Conservation (phyloP, 1,140 invertebrate genomes). For the Leguminivora glycinivorella region DNA sequence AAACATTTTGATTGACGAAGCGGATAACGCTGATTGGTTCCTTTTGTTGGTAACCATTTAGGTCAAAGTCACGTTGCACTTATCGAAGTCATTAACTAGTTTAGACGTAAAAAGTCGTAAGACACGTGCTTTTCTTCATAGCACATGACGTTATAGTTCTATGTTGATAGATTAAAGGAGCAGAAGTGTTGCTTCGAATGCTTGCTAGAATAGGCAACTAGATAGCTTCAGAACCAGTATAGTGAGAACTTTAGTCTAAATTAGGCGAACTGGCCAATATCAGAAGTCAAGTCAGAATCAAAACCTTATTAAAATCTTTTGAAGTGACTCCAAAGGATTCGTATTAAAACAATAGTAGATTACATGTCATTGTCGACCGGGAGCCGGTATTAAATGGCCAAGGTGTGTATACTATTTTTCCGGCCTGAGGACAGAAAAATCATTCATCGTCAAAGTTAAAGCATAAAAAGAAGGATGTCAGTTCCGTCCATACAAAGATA, state of each 20-base stretch:
- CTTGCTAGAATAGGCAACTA: not conserved
- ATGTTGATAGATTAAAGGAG: slow-evolving; percentile 9
- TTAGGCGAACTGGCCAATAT: too few species aligned
- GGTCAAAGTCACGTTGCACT: slow-evolving; percentile 28
- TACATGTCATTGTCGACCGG: too few species aligned
- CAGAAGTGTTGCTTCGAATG: not conserved
- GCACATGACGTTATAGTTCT: not conserved
- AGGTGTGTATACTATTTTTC: too few species aligned
- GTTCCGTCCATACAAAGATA: too few species aligned
- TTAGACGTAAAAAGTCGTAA: not conserved
- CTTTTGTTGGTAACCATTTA: slow-evolving; percentile 28
- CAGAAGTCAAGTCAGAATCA: too few species aligned
- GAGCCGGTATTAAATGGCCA: too few species aligned
- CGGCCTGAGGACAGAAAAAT: too few species aligned
- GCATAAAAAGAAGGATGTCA: too few species aligned
- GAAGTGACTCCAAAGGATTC: too few species aligned
- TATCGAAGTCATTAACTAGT: slow-evolving; percentile 16
- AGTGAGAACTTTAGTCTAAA: not conserved
- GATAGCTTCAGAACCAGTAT: not conserved
- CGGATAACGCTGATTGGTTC: slow-evolving; percentile 26
- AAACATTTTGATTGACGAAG: slow-evolving; percentile 26
- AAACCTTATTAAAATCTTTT: too few species aligned
- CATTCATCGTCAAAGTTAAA: too few species aligned
- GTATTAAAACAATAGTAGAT: too few species aligned
- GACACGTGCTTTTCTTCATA: not conserved